Evolutionary conservation across 37 sponge, comb jelly and placozoan species (phyloP), one percentile per base, ranked within the genome.

Genomic region (Haliclona indistincta): DNA sequence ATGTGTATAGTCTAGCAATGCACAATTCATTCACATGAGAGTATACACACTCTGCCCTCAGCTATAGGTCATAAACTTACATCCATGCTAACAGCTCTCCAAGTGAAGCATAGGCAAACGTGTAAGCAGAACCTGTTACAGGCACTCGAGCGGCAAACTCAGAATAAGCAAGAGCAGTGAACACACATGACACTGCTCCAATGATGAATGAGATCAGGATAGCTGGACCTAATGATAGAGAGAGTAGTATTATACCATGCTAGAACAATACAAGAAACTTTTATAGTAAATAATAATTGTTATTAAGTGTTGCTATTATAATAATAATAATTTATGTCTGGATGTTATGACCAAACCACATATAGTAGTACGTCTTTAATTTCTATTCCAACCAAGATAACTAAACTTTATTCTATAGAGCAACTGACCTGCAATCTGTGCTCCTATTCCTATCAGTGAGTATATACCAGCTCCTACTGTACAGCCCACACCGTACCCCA

Each of bases 391-490:
- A 47, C 8, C 8, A 47, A 13, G 13, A 47, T 47, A 13, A 47
- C 13, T 8, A 47, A 8, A 47, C 49, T 13, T 47, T 13, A 17
- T 47, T 47, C 8, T 47, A 47, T 8, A 17, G 13, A 47, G 49
- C 13, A 47, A 8, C 49, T 25, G 11, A 58, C 60, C 60, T 58
- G 60, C 60, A 25, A 58, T 58, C 28, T 26, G 26, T 25, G 43
- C 52, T 28, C 70, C 70, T 25, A 44, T 10, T 70, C 70, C 70
- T 28, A 70, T 70, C n/a, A 70, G 51, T 28, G 70, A 70, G 52
- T 70, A 70, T 13, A 70, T 70, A 7, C 70, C 70, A 44, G 70
- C 70, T 8, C 70, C 70, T 23, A 70, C 70, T 28, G 70, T 70
- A 22, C 70, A 70, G 4, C 70, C 70, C 8, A 70, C 70, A 25